Evolutionary conservation across 1,140 invertebrate species (phyloP).

Genomic region (Magallana gigas): DNA sequence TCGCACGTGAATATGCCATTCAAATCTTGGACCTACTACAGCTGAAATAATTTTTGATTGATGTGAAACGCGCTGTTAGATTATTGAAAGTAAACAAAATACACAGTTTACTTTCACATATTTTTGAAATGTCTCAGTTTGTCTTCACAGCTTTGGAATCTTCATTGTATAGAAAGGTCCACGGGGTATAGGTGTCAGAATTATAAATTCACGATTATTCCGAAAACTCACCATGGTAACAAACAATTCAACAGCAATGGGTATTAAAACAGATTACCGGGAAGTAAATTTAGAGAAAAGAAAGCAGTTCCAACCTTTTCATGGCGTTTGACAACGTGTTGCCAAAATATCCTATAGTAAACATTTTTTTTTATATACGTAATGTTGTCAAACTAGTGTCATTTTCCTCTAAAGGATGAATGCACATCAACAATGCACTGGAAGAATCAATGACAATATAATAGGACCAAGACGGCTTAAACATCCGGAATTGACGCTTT

Average conservation of each 20-base stretch:
- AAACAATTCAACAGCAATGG: too few relatives aligned
- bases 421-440: background rate
- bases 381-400: background rate
- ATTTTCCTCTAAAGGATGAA: background rate
- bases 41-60: too few relatives aligned
- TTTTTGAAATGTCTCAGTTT: background rate
- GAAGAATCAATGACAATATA: background rate
- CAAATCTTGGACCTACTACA: too few relatives aligned
- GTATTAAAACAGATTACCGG: too few relatives aligned
- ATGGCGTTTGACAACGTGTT: background rate
- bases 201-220: too few relatives aligned
- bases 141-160: background rate
- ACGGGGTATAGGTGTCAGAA: background rate
- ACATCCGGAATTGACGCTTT: background rate
- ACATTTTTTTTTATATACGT: background rate
- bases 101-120: too few relatives aligned
- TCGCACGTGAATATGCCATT: too few relatives aligned
- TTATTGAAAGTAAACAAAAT: too few relatives aligned
- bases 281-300: too few relatives aligned
- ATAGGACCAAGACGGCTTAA: background rate
- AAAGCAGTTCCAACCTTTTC: too few relatives aligned
- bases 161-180: background rate
- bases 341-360: background rate
- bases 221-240: too few relatives aligned
- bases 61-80: too few relatives aligned